Conservation (phyloP, 2,113 vertebrate species). For the Actenoides lindsayi region DNA sequence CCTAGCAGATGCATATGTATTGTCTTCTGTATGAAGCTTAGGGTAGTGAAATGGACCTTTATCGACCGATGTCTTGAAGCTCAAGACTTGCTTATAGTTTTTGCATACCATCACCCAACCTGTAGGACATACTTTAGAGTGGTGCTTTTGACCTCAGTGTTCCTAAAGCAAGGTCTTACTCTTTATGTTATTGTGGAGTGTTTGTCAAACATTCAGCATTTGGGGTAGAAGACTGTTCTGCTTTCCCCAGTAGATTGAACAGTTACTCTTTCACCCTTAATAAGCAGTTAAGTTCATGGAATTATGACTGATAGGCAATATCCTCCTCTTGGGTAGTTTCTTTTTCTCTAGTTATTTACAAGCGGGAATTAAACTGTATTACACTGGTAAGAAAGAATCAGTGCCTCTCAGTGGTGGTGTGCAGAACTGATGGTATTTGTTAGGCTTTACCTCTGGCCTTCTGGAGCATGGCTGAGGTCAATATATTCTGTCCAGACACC, state of each 20-base stretch:
- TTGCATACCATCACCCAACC: neutral
- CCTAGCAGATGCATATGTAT: accelerated
- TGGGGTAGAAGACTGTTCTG: neutral
- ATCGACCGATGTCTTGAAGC: neutral
- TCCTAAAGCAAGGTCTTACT: neutral
- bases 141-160: neutral
- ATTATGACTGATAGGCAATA: neutral
- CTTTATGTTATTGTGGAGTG: neutral
- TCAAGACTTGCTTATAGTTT: neutral
- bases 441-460: neutral
- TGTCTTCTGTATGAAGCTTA: neutral
- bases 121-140: neutral
- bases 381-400: neutral
- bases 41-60: neutral
- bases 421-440: neutral
- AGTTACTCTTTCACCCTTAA: neutral
- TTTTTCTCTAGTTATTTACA: neutral
- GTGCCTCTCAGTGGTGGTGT: neutral
- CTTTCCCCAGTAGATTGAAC: neutral
- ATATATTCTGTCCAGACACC: neutral
- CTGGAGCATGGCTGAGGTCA: neutral
- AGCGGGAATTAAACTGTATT: neutral
- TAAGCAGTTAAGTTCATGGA: neutral
- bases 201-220: neutral
- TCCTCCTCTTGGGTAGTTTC: neutral